These are phyloP conservation scores for Hemicentrotus pulcherrimus DNA, from an alignment of 35 echinoderm and acorn worm species.

Conservation along the genomic window DNA sequence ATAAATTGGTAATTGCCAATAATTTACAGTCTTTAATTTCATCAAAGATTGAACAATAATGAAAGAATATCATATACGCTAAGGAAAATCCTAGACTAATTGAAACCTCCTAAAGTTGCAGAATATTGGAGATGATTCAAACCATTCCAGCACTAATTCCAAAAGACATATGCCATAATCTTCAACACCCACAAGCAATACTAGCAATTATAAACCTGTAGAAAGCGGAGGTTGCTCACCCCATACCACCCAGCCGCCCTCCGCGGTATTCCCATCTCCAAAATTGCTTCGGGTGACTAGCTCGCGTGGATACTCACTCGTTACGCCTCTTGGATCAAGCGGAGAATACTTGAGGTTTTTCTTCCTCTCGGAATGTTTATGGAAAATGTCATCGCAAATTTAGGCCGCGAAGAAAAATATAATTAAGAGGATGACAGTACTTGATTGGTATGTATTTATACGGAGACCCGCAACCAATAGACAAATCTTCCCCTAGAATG, in stretches of 20 bases:
- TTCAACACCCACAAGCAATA: too few relatives aligned
- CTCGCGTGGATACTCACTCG: slow-evolving; percentile 6
- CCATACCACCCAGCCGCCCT: neutral
- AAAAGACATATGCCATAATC: too few relatives aligned
- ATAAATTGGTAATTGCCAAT: too few relatives aligned
- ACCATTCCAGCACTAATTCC: too few relatives aligned
- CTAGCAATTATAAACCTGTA: neutral
- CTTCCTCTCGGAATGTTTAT: neutral
- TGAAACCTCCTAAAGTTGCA: too few relatives aligned
- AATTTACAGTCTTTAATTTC: too few relatives aligned
- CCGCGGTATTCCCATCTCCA: neutral
- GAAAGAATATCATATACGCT: too few relatives aligned
- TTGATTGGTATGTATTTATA: slow-evolving; percentile 27
- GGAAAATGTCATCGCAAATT: slow-evolving; percentile 38
- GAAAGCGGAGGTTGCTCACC: neutral
- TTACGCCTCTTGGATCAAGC: neutral
- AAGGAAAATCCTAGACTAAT: too few relatives aligned
- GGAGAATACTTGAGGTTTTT: neutral
- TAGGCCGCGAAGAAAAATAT: slow-evolving; percentile 22
- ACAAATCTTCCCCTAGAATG: neutral
- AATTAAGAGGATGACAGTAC: slow-evolving; percentile 8
- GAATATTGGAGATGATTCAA: too few relatives aligned
- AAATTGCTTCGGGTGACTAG: neutral
- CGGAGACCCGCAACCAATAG: neutral
- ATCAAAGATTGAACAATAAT: too few relatives aligned